Percentiles rank a stretch among this genome's conserved stretches.
These are phyloP conservation scores for Carapus acus DNA, from an alignment of 2,797 vertebrate species.

Conservation along the genomic window DNA sequence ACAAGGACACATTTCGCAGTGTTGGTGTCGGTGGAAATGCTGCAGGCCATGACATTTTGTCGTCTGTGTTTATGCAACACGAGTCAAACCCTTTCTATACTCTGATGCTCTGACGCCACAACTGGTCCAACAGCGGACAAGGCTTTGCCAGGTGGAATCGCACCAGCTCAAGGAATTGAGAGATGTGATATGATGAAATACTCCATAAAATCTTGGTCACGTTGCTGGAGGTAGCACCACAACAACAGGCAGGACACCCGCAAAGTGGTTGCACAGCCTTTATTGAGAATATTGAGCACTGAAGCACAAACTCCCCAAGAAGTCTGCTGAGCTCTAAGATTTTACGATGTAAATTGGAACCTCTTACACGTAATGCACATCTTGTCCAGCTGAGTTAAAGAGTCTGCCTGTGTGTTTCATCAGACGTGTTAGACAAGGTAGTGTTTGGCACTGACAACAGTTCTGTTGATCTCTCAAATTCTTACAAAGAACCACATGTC, in stretches of 20 bases:
- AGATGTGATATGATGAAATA: not conserved
- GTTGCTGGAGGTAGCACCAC: not conserved
- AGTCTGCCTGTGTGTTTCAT: not conserved
- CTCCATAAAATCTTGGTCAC: not conserved
- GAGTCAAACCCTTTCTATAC: not conserved
- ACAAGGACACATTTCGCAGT: too few relatives aligned
- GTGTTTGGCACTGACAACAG: not conserved
- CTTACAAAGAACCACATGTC: not conserved
- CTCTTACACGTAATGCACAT: not conserved
- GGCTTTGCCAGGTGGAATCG: not conserved
- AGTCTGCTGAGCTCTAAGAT: not conserved
- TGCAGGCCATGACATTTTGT: not conserved
- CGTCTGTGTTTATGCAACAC: not conserved
- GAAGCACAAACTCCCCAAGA: not conserved
- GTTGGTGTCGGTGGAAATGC: not conserved
- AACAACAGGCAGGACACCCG: too few relatives aligned
- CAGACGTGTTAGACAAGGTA: not conserved
- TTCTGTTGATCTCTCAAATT: not conserved
- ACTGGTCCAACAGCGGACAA: too few relatives aligned
- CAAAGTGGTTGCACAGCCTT: not conserved
- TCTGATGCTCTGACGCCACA: not conserved
- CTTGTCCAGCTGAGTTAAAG: not conserved
- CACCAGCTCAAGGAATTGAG: not conserved
- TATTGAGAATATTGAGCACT: not conserved
- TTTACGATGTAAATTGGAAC: not conserved